A percentile compares a stretch with the other conserved stretches of the same genome.
Evolutionary conservation across 1,140 invertebrate genomes (phyloP).

Genomic region (Micrasema minimum): DNA sequence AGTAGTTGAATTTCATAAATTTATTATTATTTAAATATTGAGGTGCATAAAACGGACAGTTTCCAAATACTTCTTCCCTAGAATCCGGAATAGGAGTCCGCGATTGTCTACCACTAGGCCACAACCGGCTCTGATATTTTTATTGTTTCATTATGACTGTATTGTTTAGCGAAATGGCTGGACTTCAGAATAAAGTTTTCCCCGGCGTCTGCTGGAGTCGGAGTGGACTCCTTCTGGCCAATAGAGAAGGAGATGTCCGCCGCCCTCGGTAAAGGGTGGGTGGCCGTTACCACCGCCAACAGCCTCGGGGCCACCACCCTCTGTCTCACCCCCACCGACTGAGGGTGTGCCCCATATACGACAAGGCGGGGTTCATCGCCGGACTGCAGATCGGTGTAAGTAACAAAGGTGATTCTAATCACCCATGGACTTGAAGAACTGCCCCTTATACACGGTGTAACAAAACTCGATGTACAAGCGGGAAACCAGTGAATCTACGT

Average conservation of each 20-base stretch:
- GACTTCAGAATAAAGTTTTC: constrained; percentile 48
- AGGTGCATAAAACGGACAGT: too few relatives aligned
- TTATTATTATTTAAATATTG: too few relatives aligned
- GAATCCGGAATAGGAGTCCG: too few relatives aligned
- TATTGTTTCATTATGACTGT: background rate
- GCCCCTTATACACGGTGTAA: too few relatives aligned
- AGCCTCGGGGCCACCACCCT: constrained; percentile 10
- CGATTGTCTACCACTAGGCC: too few relatives aligned
- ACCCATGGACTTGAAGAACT: too few relatives aligned
- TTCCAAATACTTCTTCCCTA: too few relatives aligned
- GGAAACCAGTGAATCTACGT: too few relatives aligned
- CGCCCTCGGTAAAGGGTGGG: constrained; percentile 32
- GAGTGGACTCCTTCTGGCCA: constrained; percentile 42
- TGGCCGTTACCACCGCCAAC: constrained; percentile 12
- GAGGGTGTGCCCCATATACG: constrained; percentile 59
- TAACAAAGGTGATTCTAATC: too few relatives aligned
- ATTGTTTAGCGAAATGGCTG: constrained; percentile 40
- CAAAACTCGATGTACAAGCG: too few relatives aligned
- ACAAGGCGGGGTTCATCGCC: constrained; percentile 61
- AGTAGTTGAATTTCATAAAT: too few relatives aligned
- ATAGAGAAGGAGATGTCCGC: constrained; percentile 22
- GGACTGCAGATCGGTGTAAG: constrained; percentile 63
- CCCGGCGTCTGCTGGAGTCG: constrained; percentile 8
- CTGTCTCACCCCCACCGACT: constrained; percentile 47
- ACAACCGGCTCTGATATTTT: too few relatives aligned